Base-by-base conservation (phyloP, 2,113 vertebrate genomes). In the Psophia crepitans region DNA sequence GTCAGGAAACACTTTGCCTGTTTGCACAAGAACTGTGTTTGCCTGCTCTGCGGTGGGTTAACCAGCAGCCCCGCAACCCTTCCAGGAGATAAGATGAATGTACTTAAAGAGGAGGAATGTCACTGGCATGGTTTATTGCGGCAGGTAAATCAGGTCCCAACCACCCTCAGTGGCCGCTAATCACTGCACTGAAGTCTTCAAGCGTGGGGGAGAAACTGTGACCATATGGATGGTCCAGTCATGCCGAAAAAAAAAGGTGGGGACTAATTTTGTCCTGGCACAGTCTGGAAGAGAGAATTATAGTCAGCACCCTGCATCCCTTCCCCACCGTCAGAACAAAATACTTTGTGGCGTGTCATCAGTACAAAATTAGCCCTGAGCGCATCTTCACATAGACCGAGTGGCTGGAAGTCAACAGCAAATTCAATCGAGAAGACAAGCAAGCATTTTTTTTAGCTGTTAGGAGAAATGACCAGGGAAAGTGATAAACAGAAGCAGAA, bases 11-110 rank as follows among this genome's bases (percentile, higher is more conserved):
- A 9, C 30, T 73, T 53, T 32, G 82, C 68, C 68, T 78, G 84
- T 91, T 95, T 95, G 93, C 87, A 85, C 89, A 73, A 89, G 2
- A 15, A 44, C 82, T 65, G 70, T 94, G 91, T 93, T 94, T 91
- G 86, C 51, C 80, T 89, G 70, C 63, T 82, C 75, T 24, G 54
- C 22, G 57, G 48, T 33, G 32, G 87, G 75, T 83, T 73, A 73
- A 75, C 65, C 74, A 82, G 77, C 74, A 93, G 70, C 57, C 51
- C 73, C 33, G 0, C 66, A 92, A 30, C 30, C 78, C 49, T 78
- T 84, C 15, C 57, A 64, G 57, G 61, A 91, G 74, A n/a, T 53
- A 64, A 89, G 77, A 28, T 28, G 49, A 48, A 82, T 46, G 41
- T 12, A 23, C 12, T 81, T n/a, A 9, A 75, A 27, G 2, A 75